These are phyloP conservation scores for Acipenser ruthenus DNA, from an alignment of 2,797 vertebrate species.

Conservation along the genomic window DNA sequence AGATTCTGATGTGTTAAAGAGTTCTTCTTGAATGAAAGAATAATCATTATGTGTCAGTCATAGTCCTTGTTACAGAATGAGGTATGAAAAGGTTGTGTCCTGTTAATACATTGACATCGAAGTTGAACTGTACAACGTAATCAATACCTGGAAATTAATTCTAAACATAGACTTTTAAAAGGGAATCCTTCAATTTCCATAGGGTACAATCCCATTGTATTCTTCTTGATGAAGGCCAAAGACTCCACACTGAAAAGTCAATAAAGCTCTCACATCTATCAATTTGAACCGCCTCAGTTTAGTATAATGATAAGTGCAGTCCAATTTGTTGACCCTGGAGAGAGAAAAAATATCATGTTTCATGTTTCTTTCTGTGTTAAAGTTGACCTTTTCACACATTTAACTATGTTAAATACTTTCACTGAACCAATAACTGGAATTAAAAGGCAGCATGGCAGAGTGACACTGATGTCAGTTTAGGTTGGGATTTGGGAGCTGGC, in stretches of 20 bases:
- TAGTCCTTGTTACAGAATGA: conserved; percentile 1
- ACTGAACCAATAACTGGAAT: not conserved
- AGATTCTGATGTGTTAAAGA: conserved; percentile 1
- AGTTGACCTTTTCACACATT: conserved; percentile 1
- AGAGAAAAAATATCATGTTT: not conserved
- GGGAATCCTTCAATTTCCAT: not conserved
- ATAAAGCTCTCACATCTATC: conserved; percentile 3
- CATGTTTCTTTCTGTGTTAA: conserved; percentile 2
- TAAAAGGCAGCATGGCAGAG: not conserved
- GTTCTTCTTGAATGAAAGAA: conserved; percentile 5
- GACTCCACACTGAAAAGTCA: not conserved
- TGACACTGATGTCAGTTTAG: not conserved
- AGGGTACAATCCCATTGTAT: conserved; percentile 1
- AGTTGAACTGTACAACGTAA: conserved; percentile 18
- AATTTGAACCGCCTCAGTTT: not conserved
- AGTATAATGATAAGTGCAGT: conserved; percentile 3
- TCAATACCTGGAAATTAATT: conserved; percentile 18
- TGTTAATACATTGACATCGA: not conserved
- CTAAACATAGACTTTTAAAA: not conserved
- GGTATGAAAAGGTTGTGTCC: conserved; percentile 8
- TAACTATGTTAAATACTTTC: not conserved
- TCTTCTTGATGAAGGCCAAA: not conserved
- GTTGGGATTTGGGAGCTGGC: too few relatives aligned
- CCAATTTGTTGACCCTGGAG: conserved; percentile 1
- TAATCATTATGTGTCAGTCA: conserved; percentile 6